These are phyloP conservation scores for Pseudachorutes palmiensis DNA, from an alignment of 1,140 invertebrate species.

Conservation along the genomic window DNA sequence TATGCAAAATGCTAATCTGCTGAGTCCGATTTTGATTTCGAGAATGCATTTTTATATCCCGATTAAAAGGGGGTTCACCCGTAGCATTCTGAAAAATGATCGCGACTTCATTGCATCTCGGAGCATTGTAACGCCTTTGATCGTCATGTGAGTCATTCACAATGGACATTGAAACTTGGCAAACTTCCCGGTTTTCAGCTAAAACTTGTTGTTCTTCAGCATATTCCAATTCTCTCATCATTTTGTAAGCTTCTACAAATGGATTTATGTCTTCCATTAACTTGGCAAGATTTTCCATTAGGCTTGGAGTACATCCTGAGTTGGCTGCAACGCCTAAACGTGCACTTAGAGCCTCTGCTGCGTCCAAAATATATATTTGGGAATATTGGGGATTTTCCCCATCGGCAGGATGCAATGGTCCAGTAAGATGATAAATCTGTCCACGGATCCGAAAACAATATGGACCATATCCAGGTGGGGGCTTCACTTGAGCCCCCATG, in stretches of 20 bases:
- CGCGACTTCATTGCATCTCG: conserved; percentile 32
- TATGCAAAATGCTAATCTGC: conserved; percentile 6
- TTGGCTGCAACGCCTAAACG: conserved; percentile 16
- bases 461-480: conserved; percentile 16
- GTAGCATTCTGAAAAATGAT: conserved; percentile 29
- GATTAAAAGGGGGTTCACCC: conserved; percentile 27
- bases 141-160: conserved; percentile 19
- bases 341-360: conserved; percentile 12
- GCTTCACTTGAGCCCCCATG: conserved; percentile 32
- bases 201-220: conserved; percentile 21
- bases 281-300: conserved; percentile 1
- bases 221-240: conserved; percentile 34
- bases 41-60: conserved; percentile 20
- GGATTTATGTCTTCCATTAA: conserved; percentile 24
- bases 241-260: conserved; percentile 35
- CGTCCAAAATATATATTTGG: conserved; percentile 37
- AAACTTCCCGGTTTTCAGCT: neutral
- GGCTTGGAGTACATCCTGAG: neutral
- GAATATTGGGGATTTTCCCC: conserved; percentile 29
- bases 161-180: conserved; percentile 23
- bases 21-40: neutral
- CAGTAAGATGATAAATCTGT: conserved; percentile 39
- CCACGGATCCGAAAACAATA: conserved; percentile 41
- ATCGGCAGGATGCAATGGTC: conserved; percentile 15
- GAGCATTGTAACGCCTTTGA: conserved; percentile 35